Base-by-base conservation (phyloP, 2,797 vertebrate species). In the Onychomys leucogaster region DNA sequence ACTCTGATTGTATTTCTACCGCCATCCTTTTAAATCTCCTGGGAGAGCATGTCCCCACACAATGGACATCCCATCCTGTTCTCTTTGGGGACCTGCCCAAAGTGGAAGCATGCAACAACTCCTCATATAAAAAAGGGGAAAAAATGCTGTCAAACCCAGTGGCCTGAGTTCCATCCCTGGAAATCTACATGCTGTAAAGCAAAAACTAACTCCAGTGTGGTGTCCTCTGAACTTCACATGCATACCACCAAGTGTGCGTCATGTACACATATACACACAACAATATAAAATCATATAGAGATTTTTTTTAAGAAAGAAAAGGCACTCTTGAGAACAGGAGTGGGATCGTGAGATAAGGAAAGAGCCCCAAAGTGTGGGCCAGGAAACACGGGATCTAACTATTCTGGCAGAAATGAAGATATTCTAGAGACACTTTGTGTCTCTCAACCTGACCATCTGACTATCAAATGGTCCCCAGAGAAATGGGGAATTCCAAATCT, bases 41-140 rank as follows among this genome's bases (percentile, higher is more conserved):
- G 63, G 52, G 71, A 94, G 67, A 95, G 16, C 81, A 71, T 89
- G 46, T 93, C 63, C 95, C 81, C 32, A 80, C 78, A 63, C 29
- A 94, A 87, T 86, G 81, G 77, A 91, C 81, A 96, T 86, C 55
- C 81, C 90, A 5, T 81, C 59, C 13, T 89, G 34, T 86, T 97
- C 69, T 94, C 73, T 55, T 19, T 46, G 61, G 89, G 1, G 89
- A 93, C 41, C 9, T 77, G 37, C 76, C 77, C 81, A 92, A 83
- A 97, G 49, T 43, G 61, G 27, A 65, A 82, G 9, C 94, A 55
- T 8, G 1, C 67, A 55, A 25, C 80, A 93, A 96, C 14, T 8
- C 80, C 8, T 85, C 32, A 52, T 5, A 4, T 29, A 2, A 93
- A 75, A 34, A 29, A 63, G 6, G 9, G 19, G 21, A 52, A 55